A percentile compares a stretch with the other conserved stretches of the same genome.
These are phyloP conservation scores for Lycia hirtaria DNA, from an alignment of 2,888 invertebrate genomes.

Conservation along the genomic window DNA sequence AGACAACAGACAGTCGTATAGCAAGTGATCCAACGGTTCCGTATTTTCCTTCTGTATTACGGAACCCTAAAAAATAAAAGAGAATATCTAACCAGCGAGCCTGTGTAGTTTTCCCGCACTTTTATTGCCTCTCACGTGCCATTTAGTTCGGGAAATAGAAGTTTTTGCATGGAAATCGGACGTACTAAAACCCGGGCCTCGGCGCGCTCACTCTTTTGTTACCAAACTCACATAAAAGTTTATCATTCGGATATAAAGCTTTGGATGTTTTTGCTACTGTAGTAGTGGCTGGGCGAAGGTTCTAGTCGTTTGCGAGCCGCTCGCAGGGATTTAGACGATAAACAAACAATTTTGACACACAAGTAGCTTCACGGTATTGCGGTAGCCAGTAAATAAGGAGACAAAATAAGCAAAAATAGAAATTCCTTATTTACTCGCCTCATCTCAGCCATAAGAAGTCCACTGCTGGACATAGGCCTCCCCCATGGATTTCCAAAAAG, in stretches of 20 bases:
- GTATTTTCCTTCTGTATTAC: too few relatives aligned
- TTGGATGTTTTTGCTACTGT: constrained; percentile 55
- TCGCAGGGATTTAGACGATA: constrained; percentile 20
- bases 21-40: too few relatives aligned
- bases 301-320: constrained; percentile 1
- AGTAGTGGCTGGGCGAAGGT: constrained; percentile 22
- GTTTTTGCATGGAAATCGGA: constrained; percentile 85
- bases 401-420: background rate
- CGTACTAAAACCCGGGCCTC: constrained; percentile 74
- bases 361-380: constrained; percentile 6
- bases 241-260: constrained; percentile 73
- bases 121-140: constrained; percentile 84
- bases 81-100: constrained; percentile 55
- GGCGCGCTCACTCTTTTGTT: constrained; percentile 74
- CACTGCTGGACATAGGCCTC: too few relatives aligned
- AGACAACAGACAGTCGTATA: too few relatives aligned
- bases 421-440: background rate
- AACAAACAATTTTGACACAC: constrained; percentile 12
- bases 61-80: constrained; percentile 63
- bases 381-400: background rate
- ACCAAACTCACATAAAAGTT: constrained; percentile 79
- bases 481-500: too few relatives aligned
- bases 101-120: constrained; percentile 75
- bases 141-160: constrained; percentile 84
- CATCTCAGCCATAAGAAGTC: too few relatives aligned